Base-by-base conservation (phyloP, 2,888 invertebrate genomes). In the Callimorpha dominula region DNA sequence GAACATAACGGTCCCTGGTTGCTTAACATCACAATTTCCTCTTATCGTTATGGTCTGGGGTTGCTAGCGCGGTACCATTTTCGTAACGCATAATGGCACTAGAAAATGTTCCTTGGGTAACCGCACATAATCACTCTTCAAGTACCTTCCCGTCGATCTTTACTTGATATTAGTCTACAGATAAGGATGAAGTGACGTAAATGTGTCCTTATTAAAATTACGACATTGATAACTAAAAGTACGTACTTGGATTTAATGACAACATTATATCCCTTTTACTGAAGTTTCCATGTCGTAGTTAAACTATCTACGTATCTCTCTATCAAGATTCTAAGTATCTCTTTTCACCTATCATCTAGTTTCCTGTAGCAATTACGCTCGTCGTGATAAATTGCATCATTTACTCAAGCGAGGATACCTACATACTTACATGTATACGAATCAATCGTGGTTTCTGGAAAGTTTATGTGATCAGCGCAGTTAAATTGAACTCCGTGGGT, bases 11-110 rank as follows among this genome's bases (percentile, higher is more conserved):
- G 78, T 83, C 81, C 75, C 78, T 81, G 81, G 71, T 74, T 80
- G 78, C 76, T 82, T 77, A 79, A 81, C 81, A 77, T 76, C 82
- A 80, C 83, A 81, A 79, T 83, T 85, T 84, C 81, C 83, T 81
- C 81, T 85, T 81, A 86, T 86, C 86, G 84, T 85, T 84, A 84
- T 78, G 81, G 83, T 79, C 74, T 74, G 81, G 85, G 82, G 84
- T 81, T 83, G 83, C 79, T 86, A 82, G 85, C 81, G 74, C 73
- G 75, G 78, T 78, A 81, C 79, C 82, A 78, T 86, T 86, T 84
- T 83, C 82, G 83, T 82, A 83, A 87, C 85, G 85, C 84, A 84
- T 88, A 89, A 89, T 86, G 87, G 85, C 81, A 78, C 81, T 81
- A 83, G 84, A 86, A 88, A 86, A 86, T 85, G 86, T 82, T 83